A percentile compares a stretch with the other conserved stretches of the same genome.
These are phyloP conservation scores for Cyphomyrmex costatus DNA, from an alignment of 1,140 invertebrate species.

Conservation along the genomic window DNA sequence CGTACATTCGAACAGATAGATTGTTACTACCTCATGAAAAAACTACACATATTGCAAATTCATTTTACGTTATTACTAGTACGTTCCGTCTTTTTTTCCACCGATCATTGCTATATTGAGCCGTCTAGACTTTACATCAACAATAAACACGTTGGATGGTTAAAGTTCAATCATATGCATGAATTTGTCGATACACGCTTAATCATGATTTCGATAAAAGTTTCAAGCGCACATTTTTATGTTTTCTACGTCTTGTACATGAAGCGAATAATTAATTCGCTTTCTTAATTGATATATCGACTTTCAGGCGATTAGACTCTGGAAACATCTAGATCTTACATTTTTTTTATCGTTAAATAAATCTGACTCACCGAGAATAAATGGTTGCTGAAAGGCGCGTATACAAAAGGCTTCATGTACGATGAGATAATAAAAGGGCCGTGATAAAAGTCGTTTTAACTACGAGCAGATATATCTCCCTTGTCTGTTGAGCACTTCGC, in stretches of 20 bases:
- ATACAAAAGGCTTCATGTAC: neutral
- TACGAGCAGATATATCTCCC: constrained; percentile 31
- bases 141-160: neutral
- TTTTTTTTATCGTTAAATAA: neutral
- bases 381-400: constrained; percentile 17
- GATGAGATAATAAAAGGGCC: constrained; percentile 36
- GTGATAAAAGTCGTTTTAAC: constrained; percentile 40
- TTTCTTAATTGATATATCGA: neutral
- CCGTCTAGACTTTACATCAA: constrained; percentile 46
- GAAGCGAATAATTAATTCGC: neutral
- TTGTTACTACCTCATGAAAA: constrained; percentile 11
- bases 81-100: neutral
- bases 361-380: constrained; percentile 18
- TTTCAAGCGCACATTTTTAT: neutral
- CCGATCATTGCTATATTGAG: neutral
- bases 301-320: neutral
- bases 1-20: neutral
- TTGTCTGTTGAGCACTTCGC: constrained; percentile 14
- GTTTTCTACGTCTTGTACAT: neutral
- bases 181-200: neutral
- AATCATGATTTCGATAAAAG: neutral
- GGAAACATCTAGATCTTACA: neutral
- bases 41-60: neutral
- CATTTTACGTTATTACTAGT: constrained; percentile 18
- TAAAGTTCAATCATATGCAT: neutral